Base-by-base conservation (phyloP, 2,888 invertebrate species). In the Phortica okadai region DNA sequence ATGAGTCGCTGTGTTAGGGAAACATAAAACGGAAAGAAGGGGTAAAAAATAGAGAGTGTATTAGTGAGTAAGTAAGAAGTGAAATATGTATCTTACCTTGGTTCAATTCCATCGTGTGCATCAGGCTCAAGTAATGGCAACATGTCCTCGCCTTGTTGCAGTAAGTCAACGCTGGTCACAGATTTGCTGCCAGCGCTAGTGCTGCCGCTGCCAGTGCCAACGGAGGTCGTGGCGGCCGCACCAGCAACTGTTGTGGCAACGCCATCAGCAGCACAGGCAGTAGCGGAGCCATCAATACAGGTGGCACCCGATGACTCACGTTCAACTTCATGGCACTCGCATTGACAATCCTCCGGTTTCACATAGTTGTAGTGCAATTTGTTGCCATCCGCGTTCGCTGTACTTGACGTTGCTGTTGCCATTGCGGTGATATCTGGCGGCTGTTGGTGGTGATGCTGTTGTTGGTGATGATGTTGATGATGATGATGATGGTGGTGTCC, bases 291-390 rank as follows among this genome's bases (percentile, higher is more conserved):
- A 8, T 80, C 81, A 0, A 82, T 77, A 50, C 50, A 77, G 1
- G 78, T 80, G 8, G 83, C 79, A 1, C 77, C 81, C 0, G 81
- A 82, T 14, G 86, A 81, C 21, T 89, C 85, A 6, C 91, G 85
- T 76, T 92, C 91, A 67, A 91, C 92, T 87, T 95, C 95, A 92
- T 97, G 97, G 89, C 97, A 97, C 92, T 97, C 96, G 92, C 97
- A 97, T 89, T 95, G 95, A 89, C 97, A 97, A 87, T 96, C 96
- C 90, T 96, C 96, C 6, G 97, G 96, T 91, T 96, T 96, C 75
- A 96, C 97, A 91, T 96, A 97, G 91, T 94, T 95, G 84, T 95
- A 94, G 81, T 95, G 93, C 59, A 93, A 93, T 79, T 92, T 91
- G 50, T 89, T 85, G 10, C 82, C 81, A 70, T 80, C 92, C 14